Base-by-base conservation (phyloP, 1,140 invertebrate genomes). In the Brachystomella parvula region DNA sequence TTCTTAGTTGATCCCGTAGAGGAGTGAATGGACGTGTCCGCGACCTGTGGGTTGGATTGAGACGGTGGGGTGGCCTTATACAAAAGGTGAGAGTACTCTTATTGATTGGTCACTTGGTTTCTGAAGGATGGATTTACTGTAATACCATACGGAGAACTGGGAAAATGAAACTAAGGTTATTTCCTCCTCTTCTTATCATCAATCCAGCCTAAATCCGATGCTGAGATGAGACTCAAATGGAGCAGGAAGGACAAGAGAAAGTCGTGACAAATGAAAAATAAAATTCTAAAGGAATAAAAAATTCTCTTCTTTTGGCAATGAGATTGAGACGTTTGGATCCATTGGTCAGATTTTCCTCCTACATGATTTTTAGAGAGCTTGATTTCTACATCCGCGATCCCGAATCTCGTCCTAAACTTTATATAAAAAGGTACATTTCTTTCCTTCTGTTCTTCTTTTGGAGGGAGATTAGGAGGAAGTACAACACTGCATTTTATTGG, bases 401-500 rank as follows among this genome's bases (percentile, higher is more conserved):
- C 39, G 9, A n/a, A 44, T 44, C 39, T 44, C n/a, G n/a, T n/a
- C 49, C 24, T 53, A 53, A 15, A 53, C 9, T 53, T 6, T 12
- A 6, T 53, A 53, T 53, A 53, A 53, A n/a, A 53, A 53, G 49
- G 49, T 53, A 53, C 49, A 53, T 53, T 12, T 53, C 49, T 53
- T 53, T 24, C 24, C 12, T 6, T 53, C 9, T 53, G 49, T 9
- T 24, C 3, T 53, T n/a, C n/a, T 24, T 53, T 6, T 15, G 24
- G 49, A 26, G 49, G 24, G 49, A 53, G 49, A 19, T 17, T 53
- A 15, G 9, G 49, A 53, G 49, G 49, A 53, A 53, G 12, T 53
- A 53, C 49, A 53, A 53, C 49, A 53, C 49, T 53, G 49, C 49
- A 53, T 53, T 53, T 53, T 31, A 63, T 64, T 71, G 63, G 61